phyloP scores from a whole-genome alignment of 2,797 vertebrate genomes.

The Peromyscus attwateri region DNA sequence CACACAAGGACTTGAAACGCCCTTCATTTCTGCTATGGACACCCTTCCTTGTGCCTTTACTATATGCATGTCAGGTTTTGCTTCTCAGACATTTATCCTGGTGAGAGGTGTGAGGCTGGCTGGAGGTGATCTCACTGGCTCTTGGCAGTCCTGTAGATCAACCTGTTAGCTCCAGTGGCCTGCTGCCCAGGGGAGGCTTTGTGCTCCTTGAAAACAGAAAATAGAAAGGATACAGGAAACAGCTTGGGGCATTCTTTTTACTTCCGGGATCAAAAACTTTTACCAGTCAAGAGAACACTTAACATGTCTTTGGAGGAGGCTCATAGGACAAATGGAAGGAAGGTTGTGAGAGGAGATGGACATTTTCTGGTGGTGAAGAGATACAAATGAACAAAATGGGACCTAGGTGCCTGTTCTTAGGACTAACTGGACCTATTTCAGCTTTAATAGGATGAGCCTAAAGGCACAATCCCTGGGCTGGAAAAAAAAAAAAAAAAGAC shows the following conservation, averaged over 20 bases:
- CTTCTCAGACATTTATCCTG: background rate
- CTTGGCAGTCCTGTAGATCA: background rate
- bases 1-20: too few relatives aligned
- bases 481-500: background rate
- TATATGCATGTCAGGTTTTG: background rate
- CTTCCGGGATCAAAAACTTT: background rate
- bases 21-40: accelerated
- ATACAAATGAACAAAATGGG: background rate
- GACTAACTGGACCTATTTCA: background rate
- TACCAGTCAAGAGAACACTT: background rate
- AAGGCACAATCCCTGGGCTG: background rate
- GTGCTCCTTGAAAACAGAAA: background rate
- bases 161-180: background rate
- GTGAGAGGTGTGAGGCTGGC: background rate
- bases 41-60: background rate
- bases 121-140: background rate
- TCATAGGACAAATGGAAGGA: background rate
- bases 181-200: background rate
- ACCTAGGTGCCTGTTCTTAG: background rate
- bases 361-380: background rate
- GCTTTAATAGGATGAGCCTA: background rate
- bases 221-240: background rate
- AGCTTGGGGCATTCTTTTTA: background rate
- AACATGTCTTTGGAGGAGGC: background rate
- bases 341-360: background rate